Evolutionary conservation across 2,797 vertebrate species (phyloP).

Genomic region (Sebastes taczanowskii): DNA sequence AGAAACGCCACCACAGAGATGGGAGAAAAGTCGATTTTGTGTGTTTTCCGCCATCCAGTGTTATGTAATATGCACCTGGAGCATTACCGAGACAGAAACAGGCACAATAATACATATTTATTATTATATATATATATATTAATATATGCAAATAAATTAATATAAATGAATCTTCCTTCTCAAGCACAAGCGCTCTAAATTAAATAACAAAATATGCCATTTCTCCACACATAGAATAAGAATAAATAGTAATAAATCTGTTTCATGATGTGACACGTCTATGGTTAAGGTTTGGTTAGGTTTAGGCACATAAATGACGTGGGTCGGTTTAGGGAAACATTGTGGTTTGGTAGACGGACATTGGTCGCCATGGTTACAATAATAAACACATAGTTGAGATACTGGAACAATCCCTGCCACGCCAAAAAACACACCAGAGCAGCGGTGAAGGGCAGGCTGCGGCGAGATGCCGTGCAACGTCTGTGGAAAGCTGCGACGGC

Average conservation of each 20-base stretch:
- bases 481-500: no score
- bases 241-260: neutral
- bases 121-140: no score
- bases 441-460: no score
- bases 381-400: neutral
- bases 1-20: accelerated
- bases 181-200: neutral
- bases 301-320: neutral
- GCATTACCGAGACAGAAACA: no score
- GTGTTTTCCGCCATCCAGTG: neutral
- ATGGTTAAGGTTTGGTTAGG: neutral
- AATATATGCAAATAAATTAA: no score
- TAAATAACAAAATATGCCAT: neutral
- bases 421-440: no score
- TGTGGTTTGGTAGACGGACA: accelerated
- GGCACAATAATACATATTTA: no score
- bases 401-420: neutral
- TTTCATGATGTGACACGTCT: neutral
- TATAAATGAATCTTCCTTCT: neutral
- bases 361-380: neutral
- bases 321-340: neutral
- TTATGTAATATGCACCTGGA: no score
- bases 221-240: neutral
- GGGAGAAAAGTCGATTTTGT: neutral
- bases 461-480: no score